Evolutionary conservation across 2,797 vertebrate genomes (phyloP).

Genomic region (Mormyrops attenuatus): DNA sequence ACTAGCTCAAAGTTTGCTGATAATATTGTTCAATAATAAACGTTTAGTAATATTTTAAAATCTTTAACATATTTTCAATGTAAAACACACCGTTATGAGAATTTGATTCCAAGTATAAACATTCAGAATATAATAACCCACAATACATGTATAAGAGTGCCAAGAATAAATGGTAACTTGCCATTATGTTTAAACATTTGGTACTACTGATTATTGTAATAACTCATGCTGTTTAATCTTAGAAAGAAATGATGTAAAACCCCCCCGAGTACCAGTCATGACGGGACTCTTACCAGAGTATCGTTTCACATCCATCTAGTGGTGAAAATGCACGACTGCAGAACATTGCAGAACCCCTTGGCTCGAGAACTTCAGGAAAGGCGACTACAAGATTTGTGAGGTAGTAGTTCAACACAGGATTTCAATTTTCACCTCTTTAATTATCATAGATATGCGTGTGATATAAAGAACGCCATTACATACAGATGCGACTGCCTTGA

Average conservation of each 20-base stretch:
- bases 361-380: not conserved
- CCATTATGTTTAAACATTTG: not conserved
- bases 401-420: not conserved
- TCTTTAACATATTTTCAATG: not conserved
- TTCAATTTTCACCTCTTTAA: not conserved
- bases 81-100: not conserved
- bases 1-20: not conserved
- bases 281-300: not conserved
- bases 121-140: not conserved
- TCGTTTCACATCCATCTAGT: constrained; percentile 4
- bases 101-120: not conserved
- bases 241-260: not conserved
- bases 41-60: not conserved
- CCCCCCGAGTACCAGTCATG: not conserved
- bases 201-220: not conserved
- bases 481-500: not conserved
- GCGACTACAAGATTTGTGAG: not conserved
- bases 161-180: not conserved
- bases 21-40: not conserved
- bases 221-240: not conserved
- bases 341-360: not conserved
- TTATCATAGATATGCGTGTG: not conserved
- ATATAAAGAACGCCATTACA: not conserved
- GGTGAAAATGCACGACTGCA: not conserved
- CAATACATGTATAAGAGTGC: not conserved